Percentiles rank a stretch among this genome's conserved stretches.
These are phyloP conservation scores for Casuarius casuarius DNA, from an alignment of 2,113 vertebrate genomes.

Conservation along the genomic window DNA sequence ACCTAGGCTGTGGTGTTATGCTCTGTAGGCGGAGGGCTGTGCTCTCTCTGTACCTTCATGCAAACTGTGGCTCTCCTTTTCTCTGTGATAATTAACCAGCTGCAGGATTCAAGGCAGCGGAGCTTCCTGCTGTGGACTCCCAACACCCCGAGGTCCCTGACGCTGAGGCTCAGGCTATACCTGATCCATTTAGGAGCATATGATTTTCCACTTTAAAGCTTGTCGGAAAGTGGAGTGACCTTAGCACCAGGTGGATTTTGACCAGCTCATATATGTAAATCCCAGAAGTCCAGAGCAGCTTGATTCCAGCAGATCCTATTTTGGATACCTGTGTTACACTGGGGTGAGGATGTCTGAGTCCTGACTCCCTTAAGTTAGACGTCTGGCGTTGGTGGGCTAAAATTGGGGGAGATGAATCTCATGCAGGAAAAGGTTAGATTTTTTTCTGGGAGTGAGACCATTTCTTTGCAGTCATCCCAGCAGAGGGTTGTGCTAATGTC, in stretches of 20 bases:
- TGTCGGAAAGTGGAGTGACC: neutral
- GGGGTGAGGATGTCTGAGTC: neutral
- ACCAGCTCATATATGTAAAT: neutral
- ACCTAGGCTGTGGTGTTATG: neutral
- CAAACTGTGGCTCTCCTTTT: neutral
- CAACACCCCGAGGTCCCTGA: neutral
- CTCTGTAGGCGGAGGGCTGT: neutral
- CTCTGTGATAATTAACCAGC: neutral
- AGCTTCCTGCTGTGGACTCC: neutral
- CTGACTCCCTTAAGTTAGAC: neutral
- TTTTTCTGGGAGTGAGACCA: neutral
- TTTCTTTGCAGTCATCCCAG: neutral
- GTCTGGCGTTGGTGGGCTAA: neutral
- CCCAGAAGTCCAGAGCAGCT: neutral
- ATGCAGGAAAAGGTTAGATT: neutral
- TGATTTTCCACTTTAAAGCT: no score
- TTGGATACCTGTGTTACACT: neutral
- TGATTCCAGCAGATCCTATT: neutral
- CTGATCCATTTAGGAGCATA: neutral
- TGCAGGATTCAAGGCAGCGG: neutral
- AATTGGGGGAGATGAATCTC: neutral
- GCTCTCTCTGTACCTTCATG: neutral
- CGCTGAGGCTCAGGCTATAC: neutral
- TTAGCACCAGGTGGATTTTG: neutral
- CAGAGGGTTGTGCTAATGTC: neutral